phyloP scores from a whole-genome alignment of 2,797 vertebrate genomes.

The Bucorvus abyssinicus region DNA sequence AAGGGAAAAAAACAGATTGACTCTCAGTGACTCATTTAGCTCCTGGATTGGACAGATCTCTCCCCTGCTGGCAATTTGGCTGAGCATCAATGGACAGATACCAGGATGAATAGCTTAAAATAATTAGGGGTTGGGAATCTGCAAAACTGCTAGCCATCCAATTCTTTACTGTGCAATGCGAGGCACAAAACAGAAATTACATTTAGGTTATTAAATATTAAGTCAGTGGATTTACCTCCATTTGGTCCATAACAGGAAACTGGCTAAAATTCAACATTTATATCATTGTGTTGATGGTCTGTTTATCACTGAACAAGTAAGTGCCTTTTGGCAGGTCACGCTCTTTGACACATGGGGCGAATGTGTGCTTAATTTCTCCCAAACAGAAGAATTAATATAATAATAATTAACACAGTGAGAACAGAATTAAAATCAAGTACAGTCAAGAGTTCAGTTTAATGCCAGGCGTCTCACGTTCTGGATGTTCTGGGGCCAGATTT shows the following conservation, averaged over 20 bases:
- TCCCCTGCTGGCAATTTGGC: slow-evolving; percentile 84
- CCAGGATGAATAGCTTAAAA: slow-evolving; percentile 84
- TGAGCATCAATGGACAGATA: slow-evolving; percentile 79
- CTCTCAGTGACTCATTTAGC: slow-evolving; percentile 86
- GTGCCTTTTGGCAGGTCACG: slow-evolving; percentile 78
- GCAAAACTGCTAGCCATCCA: slow-evolving; percentile 78
- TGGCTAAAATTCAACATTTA: slow-evolving; percentile 79
- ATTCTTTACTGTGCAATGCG: slow-evolving; percentile 72
- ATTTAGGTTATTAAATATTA: slow-evolving; percentile 85
- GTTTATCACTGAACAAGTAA: slow-evolving; percentile 76
- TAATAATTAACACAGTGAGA: slow-evolving; percentile 75
- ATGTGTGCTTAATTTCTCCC: slow-evolving; percentile 68
- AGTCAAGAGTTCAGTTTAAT: slow-evolving; percentile 67
- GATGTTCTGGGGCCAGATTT: slow-evolving; percentile 39
- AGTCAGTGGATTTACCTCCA: slow-evolving; percentile 81
- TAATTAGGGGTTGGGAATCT: slow-evolving; percentile 80
- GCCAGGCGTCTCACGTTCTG: slow-evolving; percentile 64
- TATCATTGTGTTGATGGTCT: slow-evolving; percentile 77
- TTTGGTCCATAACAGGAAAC: slow-evolving; percentile 79
- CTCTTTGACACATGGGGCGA: slow-evolving; percentile 72
- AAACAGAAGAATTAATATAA: slow-evolving; percentile 73
- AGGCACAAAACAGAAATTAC: slow-evolving; percentile 79
- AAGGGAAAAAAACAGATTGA: slow-evolving; percentile 83
- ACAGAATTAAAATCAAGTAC: slow-evolving; percentile 69
- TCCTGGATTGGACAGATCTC: slow-evolving; percentile 82